Base-by-base conservation (phyloP, 1,140 invertebrate genomes). In the Platyura marginata region DNA sequence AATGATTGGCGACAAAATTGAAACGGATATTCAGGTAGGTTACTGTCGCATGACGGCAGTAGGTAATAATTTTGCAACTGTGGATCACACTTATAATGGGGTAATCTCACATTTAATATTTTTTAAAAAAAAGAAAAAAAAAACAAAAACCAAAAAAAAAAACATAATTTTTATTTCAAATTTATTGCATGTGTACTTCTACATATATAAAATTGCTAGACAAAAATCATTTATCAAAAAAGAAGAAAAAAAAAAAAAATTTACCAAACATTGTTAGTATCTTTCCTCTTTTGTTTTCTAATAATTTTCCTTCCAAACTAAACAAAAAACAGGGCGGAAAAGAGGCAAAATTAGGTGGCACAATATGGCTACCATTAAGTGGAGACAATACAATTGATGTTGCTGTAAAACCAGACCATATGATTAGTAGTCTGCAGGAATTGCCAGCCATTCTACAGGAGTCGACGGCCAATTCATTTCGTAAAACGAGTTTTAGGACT, bases 1-100 rank as follows among this genome's bases (percentile, higher is more conserved):
- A 47, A 88, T 90, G 81, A 75, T 89, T 49, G 84, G 84, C 9
- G 85, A 88, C 53, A 85, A 83, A 55, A 55, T 88, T 45, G 80
- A 87, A 57, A 86, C 83, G 9, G 85, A 88, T 61, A 88, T 89
- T 47, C 66, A 68, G 64, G 70, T 72, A 32, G 47, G 48, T 43
- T 44, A 41, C 39, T 10, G 10, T 39, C n/a, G n/a, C n/a, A 5
- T 11, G 34, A 38, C 19, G 5, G 18, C 36, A 38, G 36, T 38
- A 38, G 36, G 36, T 38, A 38, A 29, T 21, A 11, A 38, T 40
- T 40, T 22, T 22, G 11, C 20, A 23, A 22, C 11, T 40, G 38
- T 21, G n/a, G 36, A 18, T 38, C 36, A 38, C 6, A 38, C 20
- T 11, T 18, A 18, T 38, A 40, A 21, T 40, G 38, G 15, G 34